A percentile compares a stretch with the other conserved stretches of the same genome.
Evolutionary conservation across 2,888 invertebrate species (phyloP).

Genomic region (Nysson spinosus): DNA sequence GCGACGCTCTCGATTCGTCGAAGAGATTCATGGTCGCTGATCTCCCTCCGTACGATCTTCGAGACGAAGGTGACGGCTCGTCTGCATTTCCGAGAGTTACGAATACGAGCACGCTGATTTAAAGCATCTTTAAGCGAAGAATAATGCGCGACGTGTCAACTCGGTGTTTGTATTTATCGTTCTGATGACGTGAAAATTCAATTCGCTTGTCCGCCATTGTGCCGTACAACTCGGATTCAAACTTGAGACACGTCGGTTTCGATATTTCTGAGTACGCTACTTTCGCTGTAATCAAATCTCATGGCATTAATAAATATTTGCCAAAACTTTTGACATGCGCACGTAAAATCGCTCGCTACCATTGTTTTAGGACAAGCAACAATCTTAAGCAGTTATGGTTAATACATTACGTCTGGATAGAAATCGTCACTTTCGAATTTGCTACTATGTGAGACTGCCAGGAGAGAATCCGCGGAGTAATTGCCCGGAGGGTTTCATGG

Average conservation of each 20-base stretch:
- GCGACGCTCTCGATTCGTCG: slow-evolving; percentile 53
- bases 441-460: slow-evolving; percentile 23
- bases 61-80: slow-evolving; percentile 52
- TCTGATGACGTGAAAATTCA: slow-evolving; percentile 46
- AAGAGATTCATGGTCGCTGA: slow-evolving; percentile 53
- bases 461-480: slow-evolving; percentile 49
- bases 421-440: slow-evolving; percentile 53
- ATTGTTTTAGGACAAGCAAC: too few species aligned
- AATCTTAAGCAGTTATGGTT: too few species aligned
- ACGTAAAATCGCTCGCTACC: too few species aligned
- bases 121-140: slow-evolving; percentile 47
- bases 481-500: slow-evolving; percentile 57
- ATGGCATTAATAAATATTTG: too few species aligned
- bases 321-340: too few species aligned
- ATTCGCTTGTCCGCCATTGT: slow-evolving; percentile 19
- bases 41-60: slow-evolving; percentile 46
- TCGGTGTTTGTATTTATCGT: slow-evolving; percentile 52
- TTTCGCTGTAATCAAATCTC: too few species aligned
- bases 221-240: not conserved
- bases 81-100: slow-evolving; percentile 56
- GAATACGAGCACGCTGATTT: slow-evolving; percentile 48
- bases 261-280: too few species aligned
- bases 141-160: slow-evolving; percentile 41
- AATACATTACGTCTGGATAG: too few species aligned
- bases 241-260: too few species aligned